Base-by-base conservation (phyloP, 1,140 invertebrate genomes). In the Drosophila micromelanica region DNA sequence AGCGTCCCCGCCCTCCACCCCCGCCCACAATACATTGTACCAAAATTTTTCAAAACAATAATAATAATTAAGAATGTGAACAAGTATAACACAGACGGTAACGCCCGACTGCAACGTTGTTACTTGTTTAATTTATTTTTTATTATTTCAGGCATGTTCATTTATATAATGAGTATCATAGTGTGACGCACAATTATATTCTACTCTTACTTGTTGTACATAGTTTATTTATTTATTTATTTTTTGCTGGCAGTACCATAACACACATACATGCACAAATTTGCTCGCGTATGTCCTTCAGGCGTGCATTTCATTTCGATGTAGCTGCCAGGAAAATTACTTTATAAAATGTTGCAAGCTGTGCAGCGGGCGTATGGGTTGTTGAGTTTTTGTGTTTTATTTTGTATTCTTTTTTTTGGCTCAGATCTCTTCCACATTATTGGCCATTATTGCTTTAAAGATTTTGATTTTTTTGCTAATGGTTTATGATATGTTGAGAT, bases 301-400 rank as follows among this genome's bases (percentile, higher is more conserved):
- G 76, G 80, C 80, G 73, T 84, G 80, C 80, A 84, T 84, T 79
- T 80, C 80, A 84, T 84, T 84, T 84, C 80, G 80, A 84, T 84
- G 80, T 51, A 84, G 76, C 80, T 84, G 57, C 76, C 68, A 72
- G 82, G 76, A 15, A 84, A 84, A 84, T 84, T 84, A 80, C 80
- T 84, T 84, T 84, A 84, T 84, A 84, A 84, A 84, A 84, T 84
- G 80, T 84, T 84, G 80, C 80, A 84, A 84, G 80, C 76, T 84
- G 62, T 67, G 60, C 63, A 72, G 62, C 59, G 17, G 35, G 55
- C 13, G 27, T 5, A 27, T 9, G 1, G 38, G 73, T 74, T 69
- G 56, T 27, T 12, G 45, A 20, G 17, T n/a, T 23, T 51, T 67
- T 68, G 65, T 82, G 80, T 17, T 17, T 2, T 17, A 17, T 17